Evolutionary conservation across 1,140 invertebrate genomes (phyloP).

Genomic region (Sitobion miscanthi): DNA sequence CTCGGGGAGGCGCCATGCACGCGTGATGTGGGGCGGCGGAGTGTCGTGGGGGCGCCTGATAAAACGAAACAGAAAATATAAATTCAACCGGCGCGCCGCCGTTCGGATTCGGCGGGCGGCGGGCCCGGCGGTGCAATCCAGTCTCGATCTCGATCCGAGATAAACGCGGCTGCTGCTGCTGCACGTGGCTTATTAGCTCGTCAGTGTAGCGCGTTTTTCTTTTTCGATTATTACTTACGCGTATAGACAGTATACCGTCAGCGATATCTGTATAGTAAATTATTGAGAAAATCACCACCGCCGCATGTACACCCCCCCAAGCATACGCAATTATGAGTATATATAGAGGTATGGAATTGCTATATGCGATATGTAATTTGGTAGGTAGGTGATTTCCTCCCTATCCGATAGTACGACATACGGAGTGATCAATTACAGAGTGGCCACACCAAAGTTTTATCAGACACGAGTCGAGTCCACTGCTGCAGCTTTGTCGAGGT

Average conservation of each 20-base stretch:
- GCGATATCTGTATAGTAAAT: not conserved
- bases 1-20: not conserved
- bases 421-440: not conserved
- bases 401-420: not conserved
- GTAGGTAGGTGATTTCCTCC: not conserved
- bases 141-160: not conserved
- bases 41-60: not conserved
- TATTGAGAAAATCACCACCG: not conserved
- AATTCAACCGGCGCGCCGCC: not conserved
- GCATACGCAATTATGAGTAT: not conserved
- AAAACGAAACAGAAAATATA: not conserved
- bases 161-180: not conserved
- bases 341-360: not conserved
- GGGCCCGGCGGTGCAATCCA: not conserved
- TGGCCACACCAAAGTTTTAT: too few relatives aligned
- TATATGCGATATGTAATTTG: not conserved
- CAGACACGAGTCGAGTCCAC: too few relatives aligned
- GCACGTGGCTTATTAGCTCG: not conserved
- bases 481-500: not conserved
- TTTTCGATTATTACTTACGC: not conserved
- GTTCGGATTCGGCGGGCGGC: not conserved
- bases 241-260: not conserved
- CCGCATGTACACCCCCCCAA: not conserved
- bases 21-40: not conserved
- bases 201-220: not conserved